These are phyloP conservation scores for Drosophila lini DNA, from an alignment of 1,140 invertebrate genomes.

Conservation along the genomic window DNA sequence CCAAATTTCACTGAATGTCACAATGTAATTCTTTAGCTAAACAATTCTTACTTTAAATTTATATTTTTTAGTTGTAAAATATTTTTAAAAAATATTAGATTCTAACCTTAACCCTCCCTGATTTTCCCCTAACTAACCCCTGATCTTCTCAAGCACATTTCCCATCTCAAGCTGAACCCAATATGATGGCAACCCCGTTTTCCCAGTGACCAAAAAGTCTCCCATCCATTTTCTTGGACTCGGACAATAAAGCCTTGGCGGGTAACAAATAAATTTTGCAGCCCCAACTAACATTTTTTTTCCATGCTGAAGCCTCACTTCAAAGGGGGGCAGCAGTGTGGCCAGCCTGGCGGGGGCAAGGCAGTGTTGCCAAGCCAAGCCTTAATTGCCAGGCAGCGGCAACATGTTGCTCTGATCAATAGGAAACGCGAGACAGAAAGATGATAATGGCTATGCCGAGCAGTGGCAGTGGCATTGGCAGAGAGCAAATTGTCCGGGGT, in stretches of 20 bases:
- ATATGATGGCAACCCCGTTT: conserved; percentile 22
- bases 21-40: too few species aligned
- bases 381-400: conserved; percentile 80
- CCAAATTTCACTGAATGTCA: too few species aligned
- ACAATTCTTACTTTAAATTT: too few species aligned
- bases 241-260: conserved; percentile 65
- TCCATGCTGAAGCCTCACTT: background rate
- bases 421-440: conserved; percentile 54
- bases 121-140: background rate
- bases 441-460: conserved; percentile 55
- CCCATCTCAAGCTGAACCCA: background rate
- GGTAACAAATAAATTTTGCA: conserved; percentile 73
- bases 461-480: conserved; percentile 25
- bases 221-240: conserved; percentile 27
- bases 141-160: background rate
- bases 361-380: conserved; percentile 59
- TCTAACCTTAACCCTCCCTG: too few species aligned
- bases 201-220: conserved; percentile 1
- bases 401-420: conserved; percentile 81
- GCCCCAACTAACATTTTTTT: conserved; percentile 34
- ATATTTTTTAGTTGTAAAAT: too few species aligned
- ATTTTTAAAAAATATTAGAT: too few species aligned
- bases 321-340: conserved; percentile 11
- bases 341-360: background rate
- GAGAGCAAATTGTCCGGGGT: conserved; percentile 44